These are phyloP conservation scores for Trachelus stipa DNA, from an alignment of 2,888 invertebrate genomes.

Conservation along the genomic window DNA sequence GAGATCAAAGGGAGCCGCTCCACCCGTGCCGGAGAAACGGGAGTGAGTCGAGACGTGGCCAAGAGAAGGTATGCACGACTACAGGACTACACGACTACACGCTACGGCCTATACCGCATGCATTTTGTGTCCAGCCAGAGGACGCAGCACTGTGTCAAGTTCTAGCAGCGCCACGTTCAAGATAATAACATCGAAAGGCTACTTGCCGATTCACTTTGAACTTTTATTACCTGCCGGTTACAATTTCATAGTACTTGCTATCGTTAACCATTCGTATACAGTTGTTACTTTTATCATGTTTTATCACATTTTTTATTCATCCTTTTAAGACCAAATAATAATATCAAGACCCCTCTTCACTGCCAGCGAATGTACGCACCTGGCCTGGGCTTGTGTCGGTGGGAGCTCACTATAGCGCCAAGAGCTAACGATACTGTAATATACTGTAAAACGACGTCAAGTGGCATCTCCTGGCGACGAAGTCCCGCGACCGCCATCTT, in stretches of 20 bases:
- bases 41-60: slow-evolving; percentile 35
- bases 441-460: slow-evolving; percentile 21
- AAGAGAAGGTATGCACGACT: slow-evolving; percentile 48
- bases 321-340: background rate
- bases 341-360: background rate
- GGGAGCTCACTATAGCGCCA: background rate
- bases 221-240: background rate
- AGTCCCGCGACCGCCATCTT: slow-evolving; percentile 51
- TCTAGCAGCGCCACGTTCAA: background rate
- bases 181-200: background rate
- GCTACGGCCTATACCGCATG: background rate
- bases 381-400: background rate
- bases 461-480: slow-evolving; percentile 15
- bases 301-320: background rate
- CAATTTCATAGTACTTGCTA: background rate
- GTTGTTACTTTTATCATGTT: background rate
- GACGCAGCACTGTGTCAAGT: background rate
- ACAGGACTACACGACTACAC: slow-evolving; percentile 33
- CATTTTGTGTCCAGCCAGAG: background rate
- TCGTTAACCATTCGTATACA: background rate
- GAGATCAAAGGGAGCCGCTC: slow-evolving; percentile 65
- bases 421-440: slow-evolving; percentile 28
- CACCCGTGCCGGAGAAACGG: slow-evolving; percentile 41
- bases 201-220: background rate
- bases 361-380: background rate